Evolutionary conservation across 2,113 vertebrate species (phyloP).

Genomic region (Synchiropus splendidus): DNA sequence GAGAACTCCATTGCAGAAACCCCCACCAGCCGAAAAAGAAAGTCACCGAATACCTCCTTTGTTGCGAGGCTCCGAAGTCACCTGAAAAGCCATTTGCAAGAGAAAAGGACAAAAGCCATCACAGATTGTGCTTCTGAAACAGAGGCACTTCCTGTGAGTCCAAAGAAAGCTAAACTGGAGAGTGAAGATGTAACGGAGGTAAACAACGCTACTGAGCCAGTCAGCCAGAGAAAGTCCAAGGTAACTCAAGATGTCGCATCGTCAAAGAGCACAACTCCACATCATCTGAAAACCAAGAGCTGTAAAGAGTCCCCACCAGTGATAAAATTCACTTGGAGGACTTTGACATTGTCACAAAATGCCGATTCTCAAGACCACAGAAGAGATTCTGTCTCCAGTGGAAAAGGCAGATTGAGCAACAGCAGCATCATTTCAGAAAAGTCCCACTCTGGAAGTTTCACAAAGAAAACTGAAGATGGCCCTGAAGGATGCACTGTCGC

Average conservation of each 20-base stretch:
- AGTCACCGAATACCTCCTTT: slow-evolving; percentile 4
- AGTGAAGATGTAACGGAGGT: background rate
- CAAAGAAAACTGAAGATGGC: background rate
- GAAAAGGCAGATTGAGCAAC: too few relatives aligned
- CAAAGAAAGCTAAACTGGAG: slow-evolving; percentile 7
- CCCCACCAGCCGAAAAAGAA: slow-evolving; percentile 4
- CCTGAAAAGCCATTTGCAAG: slow-evolving; percentile 11
- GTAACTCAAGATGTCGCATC: background rate
- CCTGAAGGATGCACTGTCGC: background rate
- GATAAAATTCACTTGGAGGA: too few relatives aligned
- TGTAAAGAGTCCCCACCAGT: too few relatives aligned
- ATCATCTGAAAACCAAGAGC: too few relatives aligned
- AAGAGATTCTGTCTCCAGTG: too few relatives aligned
- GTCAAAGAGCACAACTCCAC: background rate
- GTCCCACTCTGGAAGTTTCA: too few relatives aligned
- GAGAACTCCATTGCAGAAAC: too few relatives aligned
- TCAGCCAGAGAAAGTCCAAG: background rate
- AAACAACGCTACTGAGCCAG: background rate
- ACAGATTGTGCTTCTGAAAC: background rate
- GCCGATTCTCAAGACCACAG: too few relatives aligned
- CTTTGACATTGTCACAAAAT: too few relatives aligned
- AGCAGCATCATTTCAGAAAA: too few relatives aligned
- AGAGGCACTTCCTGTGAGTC: background rate
- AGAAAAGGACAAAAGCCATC: slow-evolving; percentile 3
- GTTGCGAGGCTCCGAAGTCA: slow-evolving; percentile 24